phyloP scores from a whole-genome alignment of 2,797 vertebrate species.

The Ptychobarbus kaznakovi region DNA sequence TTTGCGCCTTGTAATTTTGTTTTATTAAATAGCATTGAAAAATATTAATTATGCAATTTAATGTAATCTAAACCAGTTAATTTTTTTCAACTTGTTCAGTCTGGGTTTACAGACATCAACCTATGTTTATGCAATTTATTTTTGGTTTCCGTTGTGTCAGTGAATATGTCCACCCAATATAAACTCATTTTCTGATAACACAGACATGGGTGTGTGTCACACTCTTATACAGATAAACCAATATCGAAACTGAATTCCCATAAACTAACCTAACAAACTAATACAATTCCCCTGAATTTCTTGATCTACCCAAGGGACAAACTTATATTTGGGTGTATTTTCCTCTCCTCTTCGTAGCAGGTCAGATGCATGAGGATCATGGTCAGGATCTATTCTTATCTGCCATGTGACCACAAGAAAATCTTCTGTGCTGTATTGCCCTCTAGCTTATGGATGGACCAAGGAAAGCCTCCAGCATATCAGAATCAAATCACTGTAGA shows the following conservation, averaged over 20 bases:
- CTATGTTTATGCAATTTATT: not conserved
- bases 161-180: not conserved
- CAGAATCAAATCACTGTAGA: constrained; percentile 10
- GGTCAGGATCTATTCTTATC: constrained; percentile 43
- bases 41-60: not conserved
- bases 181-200: not conserved
- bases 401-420: constrained; percentile 34
- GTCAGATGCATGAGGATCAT: constrained; percentile 21
- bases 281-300: not conserved
- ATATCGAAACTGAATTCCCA: not conserved
- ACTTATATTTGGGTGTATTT: not conserved
- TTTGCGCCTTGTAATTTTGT: not conserved
- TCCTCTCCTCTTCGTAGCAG: not conserved
- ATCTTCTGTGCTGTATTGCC: not conserved
- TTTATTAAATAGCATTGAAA: not conserved
- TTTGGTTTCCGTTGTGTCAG: not conserved
- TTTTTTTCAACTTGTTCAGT: not conserved
- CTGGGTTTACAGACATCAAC: not conserved
- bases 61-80: not conserved
- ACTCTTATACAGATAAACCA: not conserved
- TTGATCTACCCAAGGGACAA: not conserved
- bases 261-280: not conserved
- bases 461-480: not conserved
- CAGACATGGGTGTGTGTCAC: not conserved
- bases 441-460: constrained; percentile 10